Evolutionary conservation across 2,797 vertebrate species (phyloP).

Genomic region (Psittacula echo): DNA sequence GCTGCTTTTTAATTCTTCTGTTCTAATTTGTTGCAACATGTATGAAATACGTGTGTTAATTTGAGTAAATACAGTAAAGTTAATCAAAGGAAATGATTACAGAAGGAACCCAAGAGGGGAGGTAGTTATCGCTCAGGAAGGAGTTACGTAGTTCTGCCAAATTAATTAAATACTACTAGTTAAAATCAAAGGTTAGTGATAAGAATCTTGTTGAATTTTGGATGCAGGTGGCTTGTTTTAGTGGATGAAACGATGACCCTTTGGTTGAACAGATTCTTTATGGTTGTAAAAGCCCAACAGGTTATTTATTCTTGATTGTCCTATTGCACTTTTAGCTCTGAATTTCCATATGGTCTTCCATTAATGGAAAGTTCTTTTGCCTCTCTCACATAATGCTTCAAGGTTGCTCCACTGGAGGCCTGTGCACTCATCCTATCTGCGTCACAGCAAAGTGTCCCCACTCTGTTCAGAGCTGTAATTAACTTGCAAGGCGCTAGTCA

Average conservation of each 20-base stretch:
- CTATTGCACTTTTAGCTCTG: neutral
- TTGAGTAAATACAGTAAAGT: conserved; percentile 61
- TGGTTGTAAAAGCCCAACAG: neutral
- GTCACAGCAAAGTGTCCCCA: conserved; percentile 65
- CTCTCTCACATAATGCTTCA: neutral
- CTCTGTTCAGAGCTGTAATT: conserved; percentile 83
- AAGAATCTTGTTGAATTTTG: conserved; percentile 31
- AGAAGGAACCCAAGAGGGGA: conserved; percentile 44
- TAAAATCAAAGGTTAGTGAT: conserved; percentile 27
- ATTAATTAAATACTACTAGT: conserved; percentile 54
- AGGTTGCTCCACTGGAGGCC: conserved; percentile 63
- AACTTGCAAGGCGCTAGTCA: conserved; percentile 83
- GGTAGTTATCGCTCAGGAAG: neutral
- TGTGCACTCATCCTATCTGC: conserved; percentile 57
- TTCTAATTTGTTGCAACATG: conserved; percentile 70
- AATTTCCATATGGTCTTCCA: neutral
- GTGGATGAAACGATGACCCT: neutral
- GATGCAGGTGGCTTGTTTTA: neutral
- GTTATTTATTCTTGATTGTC: neutral
- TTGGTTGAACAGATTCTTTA: neutral
- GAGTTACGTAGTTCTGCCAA: conserved; percentile 41
- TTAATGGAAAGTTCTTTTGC: neutral
- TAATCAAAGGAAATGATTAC: conserved; percentile 71
- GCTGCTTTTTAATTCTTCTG: conserved; percentile 60
- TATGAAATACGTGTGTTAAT: conserved; percentile 62